phyloP scores from a whole-genome alignment of 2,888 invertebrate species.

The Lypha dubia region DNA sequence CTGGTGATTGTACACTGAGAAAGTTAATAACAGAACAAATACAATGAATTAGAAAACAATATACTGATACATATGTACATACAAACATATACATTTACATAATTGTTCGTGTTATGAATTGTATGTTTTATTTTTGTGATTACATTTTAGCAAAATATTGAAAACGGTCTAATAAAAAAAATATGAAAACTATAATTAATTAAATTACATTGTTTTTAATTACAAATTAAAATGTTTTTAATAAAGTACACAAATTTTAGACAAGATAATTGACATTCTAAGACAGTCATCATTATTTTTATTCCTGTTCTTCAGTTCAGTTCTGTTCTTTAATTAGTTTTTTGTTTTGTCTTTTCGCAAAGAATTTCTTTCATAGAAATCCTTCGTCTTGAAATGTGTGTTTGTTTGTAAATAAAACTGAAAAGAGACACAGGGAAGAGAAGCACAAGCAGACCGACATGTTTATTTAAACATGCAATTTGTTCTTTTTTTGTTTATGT shows the following conservation, averaged over 20 bases:
- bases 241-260: slow-evolving; percentile 63
- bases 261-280: slow-evolving; percentile 71
- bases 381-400: neutral
- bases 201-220: slow-evolving; percentile 59
- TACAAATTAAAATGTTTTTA: slow-evolving; percentile 68
- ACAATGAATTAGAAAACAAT: slow-evolving; percentile 40
- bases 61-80: neutral
- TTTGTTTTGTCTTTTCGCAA: slow-evolving; percentile 17
- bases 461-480: neutral
- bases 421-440: neutral
- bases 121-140: slow-evolving; percentile 29
- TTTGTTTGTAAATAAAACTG: neutral
- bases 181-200: slow-evolving; percentile 38
- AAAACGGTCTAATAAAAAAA: slow-evolving; percentile 28
- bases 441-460: slow-evolving; percentile 16
- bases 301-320: neutral
- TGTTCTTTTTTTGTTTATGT: too few species aligned
- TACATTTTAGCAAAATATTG: slow-evolving; percentile 42
- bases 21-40: slow-evolving; percentile 81
- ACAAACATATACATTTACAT: too few species aligned
- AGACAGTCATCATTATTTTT: slow-evolving; percentile 74
- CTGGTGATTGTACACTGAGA: slow-evolving; percentile 82
- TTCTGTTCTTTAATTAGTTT: slow-evolving; percentile 13
- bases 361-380: slow-evolving; percentile 22
- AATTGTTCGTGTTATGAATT: neutral